Evolutionary conservation across 2,888 invertebrate species (phyloP), one percentile per base, ranked within the genome.

Genomic region (Aphidoletes aphidimyza): DNA sequence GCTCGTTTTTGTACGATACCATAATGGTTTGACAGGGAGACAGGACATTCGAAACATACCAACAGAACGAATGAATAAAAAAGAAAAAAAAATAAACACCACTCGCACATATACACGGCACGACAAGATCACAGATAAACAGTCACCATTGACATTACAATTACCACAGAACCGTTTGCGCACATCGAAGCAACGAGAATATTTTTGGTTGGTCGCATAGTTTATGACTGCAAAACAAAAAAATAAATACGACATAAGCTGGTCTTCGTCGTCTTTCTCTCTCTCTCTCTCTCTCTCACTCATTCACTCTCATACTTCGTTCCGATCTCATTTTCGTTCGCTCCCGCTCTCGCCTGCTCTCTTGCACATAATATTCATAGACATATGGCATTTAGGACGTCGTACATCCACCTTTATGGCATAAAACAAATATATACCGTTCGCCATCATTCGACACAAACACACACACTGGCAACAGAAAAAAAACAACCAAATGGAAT

Each of bases 171-270:
- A 69, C 30, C 69, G 34, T 69, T 69, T 69, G 34, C 26, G 69
- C 30, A 69, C 34, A 69, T 69, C 69, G 69, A 69, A 54, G 6
- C 54, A 14, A 22, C 54, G 54, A 47, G 54, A 22, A 69, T 69
- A 69, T 81, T 37, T n/a, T 81, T 37, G 81, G 81, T 81, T 81
- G 22, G 78, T 78, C 78, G 37, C 81, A 81, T 81, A 78, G 78
- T 36, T 78, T 78, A 81, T 81, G 81, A 81, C 81, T 81, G 81
- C 37, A 19, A 81, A n/a, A n/a, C n/a, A n/a, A n/a, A n/a, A 81
- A 81, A 37, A 37, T 81, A 81, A 81, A 81, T 36, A 81, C 37
- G 81, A 81, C 37, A 81, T 81, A 81, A 81, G 81, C 37, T 81
- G 37, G n/a, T n/a, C n/a, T 14, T 45, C 45, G n/a, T n/a, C n/a